These are phyloP conservation scores for Sander lucioperca DNA, from an alignment of 2,113 vertebrate species.

Conservation along the genomic window DNA sequence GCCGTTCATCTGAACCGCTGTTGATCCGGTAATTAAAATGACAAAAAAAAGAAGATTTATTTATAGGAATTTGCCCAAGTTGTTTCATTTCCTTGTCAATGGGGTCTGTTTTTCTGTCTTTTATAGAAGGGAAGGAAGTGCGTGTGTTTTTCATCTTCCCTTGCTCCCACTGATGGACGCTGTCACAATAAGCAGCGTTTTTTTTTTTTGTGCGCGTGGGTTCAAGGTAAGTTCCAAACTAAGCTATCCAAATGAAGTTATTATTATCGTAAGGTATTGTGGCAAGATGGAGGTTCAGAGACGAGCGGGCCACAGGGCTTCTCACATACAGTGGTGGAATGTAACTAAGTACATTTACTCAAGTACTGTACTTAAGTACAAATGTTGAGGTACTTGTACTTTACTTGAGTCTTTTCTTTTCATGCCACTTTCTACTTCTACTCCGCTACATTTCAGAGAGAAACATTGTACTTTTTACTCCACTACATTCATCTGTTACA, in stretches of 20 bases:
- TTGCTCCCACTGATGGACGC: constrained; percentile 56
- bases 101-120: constrained; percentile 68
- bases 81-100: constrained; percentile 80
- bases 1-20: constrained; percentile 82
- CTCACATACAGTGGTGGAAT: background rate
- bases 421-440: too few relatives aligned
- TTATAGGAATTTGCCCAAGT: constrained; percentile 84
- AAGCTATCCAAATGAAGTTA: too few relatives aligned
- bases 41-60: constrained; percentile 85
- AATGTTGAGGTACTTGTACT: too few relatives aligned
- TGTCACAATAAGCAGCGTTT: constrained; percentile 44
- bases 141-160: constrained; percentile 49
- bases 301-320: background rate
- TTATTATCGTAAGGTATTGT: constrained; percentile 2
- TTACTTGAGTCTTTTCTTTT: too few relatives aligned
- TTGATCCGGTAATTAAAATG: constrained; percentile 88
- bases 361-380: too few relatives aligned
- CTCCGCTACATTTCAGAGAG: too few relatives aligned
- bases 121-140: constrained; percentile 70
- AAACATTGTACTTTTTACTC: too few relatives aligned
- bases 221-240: constrained; percentile 72
- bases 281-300: constrained; percentile 67
- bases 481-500: too few relatives aligned
- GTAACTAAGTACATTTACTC: too few relatives aligned
- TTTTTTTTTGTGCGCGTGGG: constrained; percentile 56